Percentiles rank a stretch among this genome's conserved stretches.
phyloP scores from a whole-genome alignment of 2,888 invertebrate genomes.

The Anthrax anthrax region DNA sequence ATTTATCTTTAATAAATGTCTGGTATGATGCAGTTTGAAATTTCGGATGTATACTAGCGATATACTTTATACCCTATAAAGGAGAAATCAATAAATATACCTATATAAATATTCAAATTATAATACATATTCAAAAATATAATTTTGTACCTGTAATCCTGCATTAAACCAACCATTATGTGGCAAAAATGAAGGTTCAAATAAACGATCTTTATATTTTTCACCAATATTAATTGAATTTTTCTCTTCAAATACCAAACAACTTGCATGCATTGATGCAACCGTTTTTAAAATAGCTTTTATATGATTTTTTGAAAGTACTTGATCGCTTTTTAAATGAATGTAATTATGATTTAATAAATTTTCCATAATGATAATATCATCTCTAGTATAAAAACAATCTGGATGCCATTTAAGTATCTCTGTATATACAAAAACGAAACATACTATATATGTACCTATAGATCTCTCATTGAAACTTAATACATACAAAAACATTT shows the following conservation, averaged over 20 bases:
- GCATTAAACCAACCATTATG: constrained; percentile 5
- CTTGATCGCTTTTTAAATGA: constrained; percentile 6
- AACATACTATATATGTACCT: too few relatives aligned
- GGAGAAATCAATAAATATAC: neutral
- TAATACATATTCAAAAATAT: neutral
- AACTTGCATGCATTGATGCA: constrained; percentile 23
- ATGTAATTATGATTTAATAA: constrained; percentile 9
- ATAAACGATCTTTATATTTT: constrained; percentile 3
- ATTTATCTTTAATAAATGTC: constrained; percentile 18
- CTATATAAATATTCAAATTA: neutral
- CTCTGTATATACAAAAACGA: neutral
- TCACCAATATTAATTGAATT: constrained; percentile 5
- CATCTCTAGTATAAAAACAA: constrained; percentile 19
- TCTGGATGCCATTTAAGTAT: constrained; percentile 22
- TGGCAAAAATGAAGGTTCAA: constrained; percentile 6
- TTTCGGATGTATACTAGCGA: constrained; percentile 18
- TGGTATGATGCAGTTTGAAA: constrained; percentile 16
- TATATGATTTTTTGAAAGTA: constrained; percentile 19
- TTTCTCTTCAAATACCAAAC: constrained; percentile 22
- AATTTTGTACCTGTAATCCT: constrained; percentile 7
- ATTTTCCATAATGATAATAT: constrained; percentile 25
- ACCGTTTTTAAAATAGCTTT: constrained; percentile 18
- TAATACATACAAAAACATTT: too few relatives aligned
- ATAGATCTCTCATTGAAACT: too few relatives aligned
- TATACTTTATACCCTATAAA: constrained; percentile 17